phyloP scores from a whole-genome alignment of 2,113 vertebrate genomes.

The human (Homo sapiens) region GRCh38 chr7:143051001-143051500 shows the following conservation, averaged over 20 bases:
- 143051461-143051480: background rate
- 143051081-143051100: background rate
- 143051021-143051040: background rate
- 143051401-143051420: background rate
- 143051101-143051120: background rate
- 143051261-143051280: too few species aligned
- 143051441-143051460: background rate
- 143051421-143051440: background rate
- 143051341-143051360: background rate
- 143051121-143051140: background rate
- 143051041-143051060: background rate
- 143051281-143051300: background rate
- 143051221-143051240: too few species aligned
- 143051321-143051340: background rate
- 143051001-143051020: background rate
- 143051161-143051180: too few species aligned
- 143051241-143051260: rapidly evolving
- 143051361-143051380: background rate
- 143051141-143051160: background rate
- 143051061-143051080: background rate
- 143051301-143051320: background rate
- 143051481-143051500: background rate
- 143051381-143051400: background rate
- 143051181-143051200: rapidly evolving
- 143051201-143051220: rapidly evolving